Conservation (phyloP, 2,113 vertebrate species). For the Mobula birostris region DNA sequence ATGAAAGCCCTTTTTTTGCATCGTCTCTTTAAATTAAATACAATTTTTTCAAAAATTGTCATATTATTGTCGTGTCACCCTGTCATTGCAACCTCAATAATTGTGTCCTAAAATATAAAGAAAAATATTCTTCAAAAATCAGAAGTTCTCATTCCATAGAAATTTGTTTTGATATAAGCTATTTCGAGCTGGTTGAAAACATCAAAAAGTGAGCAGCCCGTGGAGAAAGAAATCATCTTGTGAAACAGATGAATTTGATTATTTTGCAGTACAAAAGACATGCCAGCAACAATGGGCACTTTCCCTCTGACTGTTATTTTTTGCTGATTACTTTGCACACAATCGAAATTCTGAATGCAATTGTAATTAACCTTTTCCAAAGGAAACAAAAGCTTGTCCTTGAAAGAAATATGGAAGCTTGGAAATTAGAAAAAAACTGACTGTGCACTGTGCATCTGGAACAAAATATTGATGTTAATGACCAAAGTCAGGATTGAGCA, state of each 20-base stretch:
- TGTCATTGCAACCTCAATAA: background rate
- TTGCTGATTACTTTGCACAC: background rate
- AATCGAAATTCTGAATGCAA: background rate
- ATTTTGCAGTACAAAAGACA: background rate
- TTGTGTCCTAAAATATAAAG: background rate
- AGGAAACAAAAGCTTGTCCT: background rate
- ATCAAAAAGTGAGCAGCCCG: background rate
- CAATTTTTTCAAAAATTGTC: background rate
- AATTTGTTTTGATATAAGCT: background rate
- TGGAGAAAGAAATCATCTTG: background rate
- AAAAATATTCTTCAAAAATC: background rate
- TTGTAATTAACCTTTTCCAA: background rate
- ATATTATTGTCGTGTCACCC: background rate
- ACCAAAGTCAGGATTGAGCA: background rate
- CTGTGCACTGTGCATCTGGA: background rate
- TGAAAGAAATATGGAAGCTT: slow-evolving; percentile 24
- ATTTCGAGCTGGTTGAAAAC: background rate
- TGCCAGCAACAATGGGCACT: background rate
- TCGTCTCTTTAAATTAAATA: background rate
- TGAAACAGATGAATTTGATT: background rate
- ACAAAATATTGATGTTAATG: background rate
- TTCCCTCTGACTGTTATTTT: background rate
- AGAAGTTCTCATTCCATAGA: background rate
- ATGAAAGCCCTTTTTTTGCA: background rate
- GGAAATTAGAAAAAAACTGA: background rate